phyloP scores from a whole-genome alignment of 2,888 invertebrate species.

The Synergus gifuensis region DNA sequence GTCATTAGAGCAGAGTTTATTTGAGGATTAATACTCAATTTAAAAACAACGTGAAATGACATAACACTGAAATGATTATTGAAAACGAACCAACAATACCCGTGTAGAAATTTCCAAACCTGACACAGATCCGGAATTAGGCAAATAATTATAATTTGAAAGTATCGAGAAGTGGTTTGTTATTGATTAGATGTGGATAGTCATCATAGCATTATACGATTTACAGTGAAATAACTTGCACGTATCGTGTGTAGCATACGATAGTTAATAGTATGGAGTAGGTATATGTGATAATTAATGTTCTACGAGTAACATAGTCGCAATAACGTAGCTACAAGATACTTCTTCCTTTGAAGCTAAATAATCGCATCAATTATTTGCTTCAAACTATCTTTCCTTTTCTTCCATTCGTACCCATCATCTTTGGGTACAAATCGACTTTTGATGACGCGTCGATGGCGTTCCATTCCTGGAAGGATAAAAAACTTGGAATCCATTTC shows the following conservation, averaged over 20 bases:
- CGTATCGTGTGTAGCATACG: background rate
- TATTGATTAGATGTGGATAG: background rate
- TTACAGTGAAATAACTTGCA: background rate
- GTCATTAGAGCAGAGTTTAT: background rate
- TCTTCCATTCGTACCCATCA: background rate
- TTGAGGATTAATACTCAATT: background rate
- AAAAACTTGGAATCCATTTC: background rate
- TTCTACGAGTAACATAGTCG: background rate
- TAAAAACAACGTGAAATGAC: too few relatives aligned
- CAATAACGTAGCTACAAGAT: background rate
- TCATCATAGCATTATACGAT: background rate
- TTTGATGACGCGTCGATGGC: background rate
- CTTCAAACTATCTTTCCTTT: background rate
- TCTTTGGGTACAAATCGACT: background rate
- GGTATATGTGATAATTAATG: background rate
- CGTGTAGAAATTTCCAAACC: too few relatives aligned
- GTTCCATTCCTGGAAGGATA: background rate
- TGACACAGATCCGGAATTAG: background rate
- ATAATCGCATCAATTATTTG: conserved; percentile 14
- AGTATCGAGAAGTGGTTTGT: background rate
- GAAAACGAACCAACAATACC: too few relatives aligned
- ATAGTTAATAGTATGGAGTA: background rate
- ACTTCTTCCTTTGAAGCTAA: conserved; percentile 8
- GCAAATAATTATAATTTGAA: background rate
- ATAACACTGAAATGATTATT: too few relatives aligned